Evolutionary conservation across 2,888 invertebrate genomes (phyloP), one percentile per base, ranked within the genome.

Genomic region (Ecliptopera silaceata): DNA sequence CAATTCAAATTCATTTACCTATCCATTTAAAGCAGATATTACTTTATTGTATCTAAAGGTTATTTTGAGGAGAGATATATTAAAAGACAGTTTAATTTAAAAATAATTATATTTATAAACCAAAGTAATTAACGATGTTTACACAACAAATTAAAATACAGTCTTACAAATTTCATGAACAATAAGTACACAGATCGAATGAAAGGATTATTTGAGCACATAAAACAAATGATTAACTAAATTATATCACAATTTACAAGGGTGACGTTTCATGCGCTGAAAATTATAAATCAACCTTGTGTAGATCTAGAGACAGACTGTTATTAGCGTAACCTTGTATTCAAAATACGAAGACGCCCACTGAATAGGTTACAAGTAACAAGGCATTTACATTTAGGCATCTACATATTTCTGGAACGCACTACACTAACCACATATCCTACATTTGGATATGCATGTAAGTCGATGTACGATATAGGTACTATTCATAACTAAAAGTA

Each of bases 91-190:
- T 2, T 52, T 15, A 60, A 48, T 57, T 59, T 60, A 32, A 64
- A 68, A 76, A 64, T 77, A 91, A 86, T 86, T 90, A 87, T 91
- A 90, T 90, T 88, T 79, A 83, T 89, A 88, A 88, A 85, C 82
- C 84, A 85, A 85, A 84, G 78, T 84, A 80, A 80, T 75, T 86
- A 89, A 88, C 86, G 84, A 88, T 84, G 81, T 86, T 66, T 84
- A 88, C 84, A 86, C 86, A 90, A 90, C 84, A 84, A 87, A 88
- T 86, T 84, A 84, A 88, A 82, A 86, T 88, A 91, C 91, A 91
- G 91, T 91, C 91, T 91, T 90, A 89, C 86, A 81, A 89, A 87
- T 91, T 89, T 84, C 88, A 85, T 82, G 82, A 85, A 87, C 78
- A 75, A 86, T 91, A 91, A 91, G 90, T 91, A 91, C 90, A 82